Evolutionary conservation across 1,140 invertebrate genomes (phyloP).

Genomic region (Polypedilum vanderplanki): DNA sequence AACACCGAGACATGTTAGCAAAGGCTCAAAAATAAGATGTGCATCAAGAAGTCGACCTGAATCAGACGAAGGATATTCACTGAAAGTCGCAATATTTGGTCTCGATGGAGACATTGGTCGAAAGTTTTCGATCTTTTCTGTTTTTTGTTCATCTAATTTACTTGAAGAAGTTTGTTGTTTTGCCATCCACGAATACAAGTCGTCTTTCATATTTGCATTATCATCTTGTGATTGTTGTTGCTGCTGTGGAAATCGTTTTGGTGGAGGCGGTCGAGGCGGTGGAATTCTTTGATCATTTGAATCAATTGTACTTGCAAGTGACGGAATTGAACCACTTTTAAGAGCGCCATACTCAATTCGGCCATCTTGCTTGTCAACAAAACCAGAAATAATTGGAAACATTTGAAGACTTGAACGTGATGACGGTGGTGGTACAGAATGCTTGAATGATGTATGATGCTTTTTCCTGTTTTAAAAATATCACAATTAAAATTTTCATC

Average conservation of each 20-base stretch:
- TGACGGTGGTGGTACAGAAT: constrained; percentile 32
- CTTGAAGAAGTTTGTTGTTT: constrained; percentile 66
- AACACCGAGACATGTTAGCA: constrained; percentile 74
- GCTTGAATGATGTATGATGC: neutral
- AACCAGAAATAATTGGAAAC: constrained; percentile 43
- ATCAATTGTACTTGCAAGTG: constrained; percentile 47
- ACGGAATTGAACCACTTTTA: constrained; percentile 56
- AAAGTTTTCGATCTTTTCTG: neutral
- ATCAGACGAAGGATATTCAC: constrained; percentile 62
- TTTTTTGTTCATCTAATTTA: constrained; percentile 35
- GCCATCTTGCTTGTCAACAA: constrained; percentile 42
- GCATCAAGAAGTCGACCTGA: constrained; percentile 78
- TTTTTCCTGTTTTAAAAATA: neutral
- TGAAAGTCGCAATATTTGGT: constrained; percentile 49
- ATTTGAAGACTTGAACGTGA: constrained; percentile 45
- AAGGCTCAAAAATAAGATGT: constrained; percentile 85
- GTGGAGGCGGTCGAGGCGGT: constrained; percentile 38
- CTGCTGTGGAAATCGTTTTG: constrained; percentile 41
- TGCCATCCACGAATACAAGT: constrained; percentile 92
- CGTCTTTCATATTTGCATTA: constrained; percentile 60
- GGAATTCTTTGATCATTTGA: constrained; percentile 47
- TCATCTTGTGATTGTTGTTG: constrained; percentile 42
- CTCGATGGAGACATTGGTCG: constrained; percentile 30
- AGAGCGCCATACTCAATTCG: constrained; percentile 60
- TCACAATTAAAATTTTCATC: neutral